Evolutionary conservation across 2,113 vertebrate genomes (phyloP).

Genomic region (Tachysurus vachellii): DNA sequence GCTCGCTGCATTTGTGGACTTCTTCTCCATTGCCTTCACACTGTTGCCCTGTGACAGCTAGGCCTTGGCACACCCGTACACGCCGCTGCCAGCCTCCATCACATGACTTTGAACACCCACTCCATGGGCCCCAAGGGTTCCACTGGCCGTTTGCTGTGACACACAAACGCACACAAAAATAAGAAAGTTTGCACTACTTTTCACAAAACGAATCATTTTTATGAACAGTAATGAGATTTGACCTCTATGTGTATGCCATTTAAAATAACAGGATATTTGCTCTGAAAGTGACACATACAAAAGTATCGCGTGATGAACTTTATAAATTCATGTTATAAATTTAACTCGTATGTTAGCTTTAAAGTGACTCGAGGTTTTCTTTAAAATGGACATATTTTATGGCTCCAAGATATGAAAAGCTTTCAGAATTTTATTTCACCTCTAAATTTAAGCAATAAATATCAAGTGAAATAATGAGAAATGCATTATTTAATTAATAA

Average conservation of each 20-base stretch:
- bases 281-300: conserved; percentile 12
- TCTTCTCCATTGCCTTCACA: conserved; percentile 92
- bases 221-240: conserved; percentile 39
- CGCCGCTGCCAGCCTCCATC: conserved; percentile 94
- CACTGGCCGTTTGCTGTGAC: conserved; percentile 93
- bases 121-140: conserved; percentile 98
- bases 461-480: conserved; percentile 52
- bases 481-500: conserved; percentile 55
- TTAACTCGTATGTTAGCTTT: conserved; percentile 22
- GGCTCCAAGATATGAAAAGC: conserved; percentile 23
- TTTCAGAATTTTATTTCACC: conserved; percentile 18
- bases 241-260: conserved; percentile 29
- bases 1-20: conserved; percentile 91
- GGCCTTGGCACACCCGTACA: conserved; percentile 88
- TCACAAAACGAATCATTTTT: not conserved
- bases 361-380: conserved; percentile 2
- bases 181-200: too few relatives aligned
- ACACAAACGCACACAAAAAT: conserved; percentile 36
- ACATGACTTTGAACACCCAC: conserved; percentile 95
- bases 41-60: conserved; percentile 83
- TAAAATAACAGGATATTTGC: conserved; percentile 35
- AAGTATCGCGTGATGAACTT: conserved; percentile 3
- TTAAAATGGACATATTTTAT: conserved; percentile 35
- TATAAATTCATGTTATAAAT: conserved; percentile 36
- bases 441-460: conserved; percentile 45